These are phyloP conservation scores for Hippotragus niger DNA, from an alignment of 2,113 vertebrate species.

Conservation along the genomic window DNA sequence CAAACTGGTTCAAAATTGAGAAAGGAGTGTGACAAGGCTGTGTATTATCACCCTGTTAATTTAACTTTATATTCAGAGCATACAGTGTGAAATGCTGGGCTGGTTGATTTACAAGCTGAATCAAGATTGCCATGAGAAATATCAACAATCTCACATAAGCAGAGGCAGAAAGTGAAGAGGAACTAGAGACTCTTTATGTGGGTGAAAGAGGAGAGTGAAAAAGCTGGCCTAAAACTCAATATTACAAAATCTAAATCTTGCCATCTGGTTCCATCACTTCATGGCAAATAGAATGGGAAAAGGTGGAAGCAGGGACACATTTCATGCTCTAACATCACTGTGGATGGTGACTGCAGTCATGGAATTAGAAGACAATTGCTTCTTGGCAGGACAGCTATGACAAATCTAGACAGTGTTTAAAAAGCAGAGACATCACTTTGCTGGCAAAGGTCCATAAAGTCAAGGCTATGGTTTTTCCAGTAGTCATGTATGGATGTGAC, in stretches of 20 bases:
- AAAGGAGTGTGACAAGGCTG: neutral
- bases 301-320: neutral
- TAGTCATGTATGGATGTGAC: neutral
- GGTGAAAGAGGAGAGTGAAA: neutral
- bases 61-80: neutral
- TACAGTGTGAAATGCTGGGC: neutral
- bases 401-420: neutral
- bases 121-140: neutral
- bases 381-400: neutral
- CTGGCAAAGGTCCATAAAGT: neutral
- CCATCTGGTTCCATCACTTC: neutral
- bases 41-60: neutral
- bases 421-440: neutral
- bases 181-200: neutral
- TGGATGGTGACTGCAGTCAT: neutral
- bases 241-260: neutral
- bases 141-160: neutral
- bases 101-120: neutral
- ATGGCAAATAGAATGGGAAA: neutral
- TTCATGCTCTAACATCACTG: neutral
- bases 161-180: neutral
- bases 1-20: neutral
- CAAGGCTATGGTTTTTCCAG: neutral
- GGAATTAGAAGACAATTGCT: neutral
- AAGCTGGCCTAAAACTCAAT: neutral